Conservation (phyloP, 2,888 invertebrate genomes). For the Troides helena region DNA sequence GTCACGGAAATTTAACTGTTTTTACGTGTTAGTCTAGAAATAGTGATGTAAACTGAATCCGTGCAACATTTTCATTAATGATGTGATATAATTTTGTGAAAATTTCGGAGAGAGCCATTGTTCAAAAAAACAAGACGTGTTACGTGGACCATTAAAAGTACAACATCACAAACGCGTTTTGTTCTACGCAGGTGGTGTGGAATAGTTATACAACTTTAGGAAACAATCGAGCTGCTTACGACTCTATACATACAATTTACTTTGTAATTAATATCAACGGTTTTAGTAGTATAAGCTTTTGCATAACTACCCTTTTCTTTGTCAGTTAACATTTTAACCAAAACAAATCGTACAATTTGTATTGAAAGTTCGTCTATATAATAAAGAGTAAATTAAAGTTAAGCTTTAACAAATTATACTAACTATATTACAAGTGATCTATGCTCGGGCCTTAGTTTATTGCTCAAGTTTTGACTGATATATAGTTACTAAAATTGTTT, state of each 20-base stretch:
- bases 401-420: no score
- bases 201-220: slow-evolving; percentile 10
- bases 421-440: no score
- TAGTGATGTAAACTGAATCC: no score
- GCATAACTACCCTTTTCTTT: neutral
- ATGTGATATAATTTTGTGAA: neutral
- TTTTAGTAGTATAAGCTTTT: neutral
- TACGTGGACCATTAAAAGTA: slow-evolving; percentile 13
- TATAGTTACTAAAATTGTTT: no score
- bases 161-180: slow-evolving; percentile 15
- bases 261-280: slow-evolving; percentile 7
- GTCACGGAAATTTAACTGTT: neutral
- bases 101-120: slow-evolving; percentile 5
- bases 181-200: slow-evolving; percentile 18
- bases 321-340: no score
- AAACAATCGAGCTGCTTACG: neutral
- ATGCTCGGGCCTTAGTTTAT: no score
- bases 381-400: no score
- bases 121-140: slow-evolving; percentile 7
- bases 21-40: no score
- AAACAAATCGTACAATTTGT: no score
- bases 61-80: no score
- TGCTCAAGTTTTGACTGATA: no score
- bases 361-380: no score
- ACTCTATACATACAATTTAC: neutral